phyloP scores from a whole-genome alignment of 2,888 invertebrate genomes.

The Coenonympha arcania region DNA sequence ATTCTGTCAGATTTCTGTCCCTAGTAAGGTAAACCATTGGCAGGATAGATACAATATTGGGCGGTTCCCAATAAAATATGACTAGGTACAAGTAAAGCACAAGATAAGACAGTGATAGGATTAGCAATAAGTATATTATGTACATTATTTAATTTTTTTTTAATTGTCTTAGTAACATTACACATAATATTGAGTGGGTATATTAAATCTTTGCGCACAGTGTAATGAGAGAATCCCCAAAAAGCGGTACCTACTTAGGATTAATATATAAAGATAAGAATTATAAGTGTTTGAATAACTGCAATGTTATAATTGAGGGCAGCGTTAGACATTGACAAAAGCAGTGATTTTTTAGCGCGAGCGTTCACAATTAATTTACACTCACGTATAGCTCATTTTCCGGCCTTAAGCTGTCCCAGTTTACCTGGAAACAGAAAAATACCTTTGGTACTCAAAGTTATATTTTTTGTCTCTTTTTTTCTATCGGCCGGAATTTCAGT shows the following conservation, averaged over 20 bases:
- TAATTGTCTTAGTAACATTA: too few relatives aligned
- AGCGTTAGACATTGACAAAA: conserved; percentile 12
- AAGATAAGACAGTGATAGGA: too few relatives aligned
- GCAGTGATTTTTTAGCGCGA: conserved; percentile 3
- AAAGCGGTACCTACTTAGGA: background rate
- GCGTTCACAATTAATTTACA: conserved; percentile 37
- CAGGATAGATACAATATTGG: too few relatives aligned
- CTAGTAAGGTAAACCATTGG: too few relatives aligned
- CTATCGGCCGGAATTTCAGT: too few relatives aligned
- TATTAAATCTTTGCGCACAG: background rate
- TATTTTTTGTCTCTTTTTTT: background rate
- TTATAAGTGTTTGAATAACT: background rate
- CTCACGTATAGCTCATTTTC: conserved; percentile 74
- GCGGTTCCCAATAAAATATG: too few relatives aligned
- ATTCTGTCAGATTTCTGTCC: too few relatives aligned
- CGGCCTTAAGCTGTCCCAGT: conserved; percentile 75
- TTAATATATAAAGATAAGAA: background rate
- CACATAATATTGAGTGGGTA: too few relatives aligned
- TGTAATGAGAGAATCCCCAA: background rate
- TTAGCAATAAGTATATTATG: too few relatives aligned
- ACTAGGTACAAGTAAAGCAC: background rate
- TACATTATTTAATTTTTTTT: too few relatives aligned
- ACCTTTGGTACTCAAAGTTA: conserved; percentile 25
- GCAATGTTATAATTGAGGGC: background rate
- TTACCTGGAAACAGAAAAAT: conserved; percentile 71